Base-by-base conservation (phyloP, 1,140 invertebrate species). In the Dreissena polymorpha region DNA sequence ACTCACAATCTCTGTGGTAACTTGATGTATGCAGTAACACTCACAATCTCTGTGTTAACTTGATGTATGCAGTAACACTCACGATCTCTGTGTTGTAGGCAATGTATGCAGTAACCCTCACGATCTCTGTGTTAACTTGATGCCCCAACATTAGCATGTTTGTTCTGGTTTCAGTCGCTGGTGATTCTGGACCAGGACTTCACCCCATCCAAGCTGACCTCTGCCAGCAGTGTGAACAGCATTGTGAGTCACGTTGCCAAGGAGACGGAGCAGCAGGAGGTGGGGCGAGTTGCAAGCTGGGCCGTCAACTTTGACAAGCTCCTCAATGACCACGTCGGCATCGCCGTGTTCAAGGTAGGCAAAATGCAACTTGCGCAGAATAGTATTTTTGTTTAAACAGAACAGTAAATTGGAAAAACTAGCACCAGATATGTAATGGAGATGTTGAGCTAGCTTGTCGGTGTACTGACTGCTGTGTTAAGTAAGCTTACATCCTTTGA, bases 231-330 rank as follows among this genome's bases (percentile, higher is more conserved):
- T 69, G 90, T 91, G n/a, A 89, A 89, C 88, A 92, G 88, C 75
- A 90, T 89, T 55, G 75, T 77, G 10, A 72, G 82, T 25, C 85
- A 89, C 67, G 77, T 77, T 18, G 85, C 76, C 27, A 85, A 84
- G 0, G 51, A 80, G 2, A 79, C 83, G 10, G 84, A 84, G 18
- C 72, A 81, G 16, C 87, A 88, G 23, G 84, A 87, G 39, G 88
- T 70, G 3, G 73, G 65, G 13, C 23, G 74, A n/a, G 81, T 71
- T 2, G 51, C 73, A 88, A 70, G 84, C 83, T 49, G 88, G 91
- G 96, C 97, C 0, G 94, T 95, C 6, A 96, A 96, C 53, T 97
- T 99, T 92, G 97, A 98, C 90, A 97, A 97, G 88, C 94, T 99
- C 83, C 93, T 99, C 63, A 95, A 96, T 64, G 97, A 99, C 94